These are phyloP conservation scores for Macrosteles quadrilineatus DNA, from an alignment of 1,140 invertebrate species.

Conservation along the genomic window DNA sequence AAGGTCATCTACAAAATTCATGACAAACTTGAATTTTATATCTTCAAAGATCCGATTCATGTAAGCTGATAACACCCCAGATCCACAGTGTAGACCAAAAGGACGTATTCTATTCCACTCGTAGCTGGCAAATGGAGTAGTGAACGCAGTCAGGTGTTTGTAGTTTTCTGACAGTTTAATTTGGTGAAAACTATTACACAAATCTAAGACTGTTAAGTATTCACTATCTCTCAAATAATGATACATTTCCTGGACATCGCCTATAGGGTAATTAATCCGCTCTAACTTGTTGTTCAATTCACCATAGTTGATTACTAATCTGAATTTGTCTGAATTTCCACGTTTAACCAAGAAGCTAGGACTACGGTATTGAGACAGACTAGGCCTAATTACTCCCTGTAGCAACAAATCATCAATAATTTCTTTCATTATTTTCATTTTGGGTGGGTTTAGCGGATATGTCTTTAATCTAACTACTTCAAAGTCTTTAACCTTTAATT, in stretches of 20 bases:
- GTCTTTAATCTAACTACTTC: background rate
- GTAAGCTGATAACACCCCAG: background rate
- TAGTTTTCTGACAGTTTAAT: background rate
- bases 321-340: background rate
- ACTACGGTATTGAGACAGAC: background rate
- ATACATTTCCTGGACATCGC: background rate
- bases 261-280: background rate
- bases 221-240: background rate
- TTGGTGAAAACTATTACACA: conserved; percentile 2
- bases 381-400: background rate
- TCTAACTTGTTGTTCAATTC: background rate
- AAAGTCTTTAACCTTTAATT: background rate
- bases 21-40: background rate
- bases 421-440: background rate
- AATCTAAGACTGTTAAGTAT: background rate
- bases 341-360: background rate
- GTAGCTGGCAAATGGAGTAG: too few relatives aligned
- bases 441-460: background rate
- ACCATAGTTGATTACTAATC: background rate
- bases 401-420: background rate
- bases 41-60: background rate
- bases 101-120: background rate
- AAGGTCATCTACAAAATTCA: conserved; percentile 1
- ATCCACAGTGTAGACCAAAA: background rate
- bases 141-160: too few relatives aligned